Percentiles rank a stretch among this genome's conserved stretches.
Evolutionary conservation across 2,797 vertebrate species (phyloP).

Genomic region (Pangasius larnaudii): DNA sequence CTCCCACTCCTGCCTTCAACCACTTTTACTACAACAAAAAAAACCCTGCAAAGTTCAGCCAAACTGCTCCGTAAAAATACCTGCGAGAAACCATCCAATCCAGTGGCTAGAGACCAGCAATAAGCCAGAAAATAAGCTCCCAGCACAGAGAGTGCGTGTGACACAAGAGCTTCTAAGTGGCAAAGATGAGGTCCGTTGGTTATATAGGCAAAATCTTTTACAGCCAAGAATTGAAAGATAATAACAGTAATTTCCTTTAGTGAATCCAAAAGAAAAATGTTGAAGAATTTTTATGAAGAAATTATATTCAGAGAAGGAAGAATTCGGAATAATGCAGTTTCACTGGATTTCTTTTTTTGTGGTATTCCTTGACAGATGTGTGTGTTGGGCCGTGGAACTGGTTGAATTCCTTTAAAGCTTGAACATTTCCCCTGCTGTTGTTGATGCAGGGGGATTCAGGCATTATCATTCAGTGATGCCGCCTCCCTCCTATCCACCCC

Average conservation of each 20-base stretch:
- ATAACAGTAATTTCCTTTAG: neutral
- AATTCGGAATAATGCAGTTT: neutral
- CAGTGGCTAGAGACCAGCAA: neutral
- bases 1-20: slow-evolving; percentile 24
- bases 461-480: slow-evolving; percentile 40
- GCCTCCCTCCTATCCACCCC: neutral
- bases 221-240: neutral
- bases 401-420: slow-evolving; percentile 29
- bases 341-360: slow-evolving; percentile 9
- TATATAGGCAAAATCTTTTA: neutral
- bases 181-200: neutral
- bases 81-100: neutral
- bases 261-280: neutral
- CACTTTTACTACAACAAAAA: slow-evolving; percentile 27
- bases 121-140: too few relatives aligned
- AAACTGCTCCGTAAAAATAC: slow-evolving; percentile 32
- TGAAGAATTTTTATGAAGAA: neutral
- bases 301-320: neutral
- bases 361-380: slow-evolving; percentile 33
- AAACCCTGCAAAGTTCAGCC: slow-evolving; percentile 36
- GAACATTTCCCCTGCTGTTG: slow-evolving; percentile 32
- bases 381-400: neutral
- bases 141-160: neutral
- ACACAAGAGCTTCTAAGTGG: neutral
- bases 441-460: slow-evolving; percentile 13